Evolutionary conservation across 2,888 invertebrate species (phyloP), one percentile per base, ranked within the genome.

Genomic region (Drosophila heteroneura): DNA sequence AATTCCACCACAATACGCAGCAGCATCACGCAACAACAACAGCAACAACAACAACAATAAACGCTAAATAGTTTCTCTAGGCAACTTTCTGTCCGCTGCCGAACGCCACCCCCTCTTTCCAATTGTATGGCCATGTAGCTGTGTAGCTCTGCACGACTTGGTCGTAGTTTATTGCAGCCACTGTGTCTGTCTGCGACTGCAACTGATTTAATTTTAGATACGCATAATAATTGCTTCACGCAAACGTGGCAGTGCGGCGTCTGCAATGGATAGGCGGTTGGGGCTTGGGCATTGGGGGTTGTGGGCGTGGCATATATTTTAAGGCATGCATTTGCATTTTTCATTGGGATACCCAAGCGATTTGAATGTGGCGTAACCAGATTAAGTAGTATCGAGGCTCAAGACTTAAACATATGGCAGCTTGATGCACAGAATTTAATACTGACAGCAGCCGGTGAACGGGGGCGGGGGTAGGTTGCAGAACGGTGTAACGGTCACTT

Each of bases 121-220:
- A 67, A 68, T 53, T 68, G 68, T 51, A 28, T 28, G 28, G 28
- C 28, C 28, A 28, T 28, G 9, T 5, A 49, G 32, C 26, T 32
- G n/a, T 37, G 19, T 35, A 19, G 10, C 22, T 54, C 22, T 19
- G 62, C 44, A 41, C 33, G 60, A 51, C 37, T 70, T 59, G 59
- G 47, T 22, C 49, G 12, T 22, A 61, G 32, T 33, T 62, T 54
- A 49, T 51, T 68, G 76, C 76, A 58, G 69, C 37, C 49, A 16
- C 47, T 22, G 51, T 51, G 51, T 44, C 52, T 51, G 63, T 70
- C 67, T 70, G 61, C 47, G 52, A 53, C 53, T 81, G 74, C 81
- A 79, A 71, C 82, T 77, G 83, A 81, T 89, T 89, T 83, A 79
- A 89, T 87, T 90, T 89, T 69, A 87, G 89, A 90, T 90, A 83